These are phyloP conservation scores for Agapornis roseicollis DNA, from an alignment of 2,113 vertebrate genomes.

Conservation along the genomic window DNA sequence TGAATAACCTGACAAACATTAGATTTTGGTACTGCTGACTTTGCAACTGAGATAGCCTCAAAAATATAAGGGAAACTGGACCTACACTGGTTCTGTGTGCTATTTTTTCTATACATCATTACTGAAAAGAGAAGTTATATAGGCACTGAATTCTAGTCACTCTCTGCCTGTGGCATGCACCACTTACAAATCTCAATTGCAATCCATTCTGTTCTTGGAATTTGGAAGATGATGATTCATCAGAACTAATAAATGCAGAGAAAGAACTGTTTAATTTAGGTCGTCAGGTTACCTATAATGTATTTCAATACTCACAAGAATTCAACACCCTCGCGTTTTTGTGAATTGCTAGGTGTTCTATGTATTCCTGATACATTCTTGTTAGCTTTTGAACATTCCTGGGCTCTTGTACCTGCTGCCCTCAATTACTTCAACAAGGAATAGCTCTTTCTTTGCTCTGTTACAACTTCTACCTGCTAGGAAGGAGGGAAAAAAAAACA, in stretches of 20 bases:
- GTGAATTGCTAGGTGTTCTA: slow-evolving; percentile 22
- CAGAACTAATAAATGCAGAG: slow-evolving; percentile 12
- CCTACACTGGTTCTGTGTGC: not conserved
- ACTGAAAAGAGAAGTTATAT: not conserved
- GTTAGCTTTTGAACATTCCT: slow-evolving; percentile 55
- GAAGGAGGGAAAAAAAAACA: not conserved
- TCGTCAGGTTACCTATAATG: slow-evolving; percentile 9
- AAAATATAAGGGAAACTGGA: not conserved
- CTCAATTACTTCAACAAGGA: slow-evolving; percentile 68
- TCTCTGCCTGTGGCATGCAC: not conserved
- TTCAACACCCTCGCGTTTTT: not conserved
- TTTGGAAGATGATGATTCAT: not conserved
- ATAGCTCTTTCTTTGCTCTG: slow-evolving; percentile 51
- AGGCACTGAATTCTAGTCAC: not conserved
- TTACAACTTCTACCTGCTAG: slow-evolving; percentile 26
- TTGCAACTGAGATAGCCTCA: not conserved
- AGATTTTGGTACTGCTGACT: not conserved
- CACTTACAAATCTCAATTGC: not conserved
- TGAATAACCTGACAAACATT: not conserved
- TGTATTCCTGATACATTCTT: slow-evolving; percentile 43
- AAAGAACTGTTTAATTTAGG: slow-evolving; percentile 41
- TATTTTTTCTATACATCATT: not conserved
- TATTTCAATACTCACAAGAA: slow-evolving; percentile 16
- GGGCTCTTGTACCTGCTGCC: slow-evolving; percentile 62
- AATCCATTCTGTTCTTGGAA: not conserved